These are phyloP conservation scores for Drosophila longiperda DNA, from an alignment of 2,888 invertebrate species.

Conservation along the genomic window DNA sequence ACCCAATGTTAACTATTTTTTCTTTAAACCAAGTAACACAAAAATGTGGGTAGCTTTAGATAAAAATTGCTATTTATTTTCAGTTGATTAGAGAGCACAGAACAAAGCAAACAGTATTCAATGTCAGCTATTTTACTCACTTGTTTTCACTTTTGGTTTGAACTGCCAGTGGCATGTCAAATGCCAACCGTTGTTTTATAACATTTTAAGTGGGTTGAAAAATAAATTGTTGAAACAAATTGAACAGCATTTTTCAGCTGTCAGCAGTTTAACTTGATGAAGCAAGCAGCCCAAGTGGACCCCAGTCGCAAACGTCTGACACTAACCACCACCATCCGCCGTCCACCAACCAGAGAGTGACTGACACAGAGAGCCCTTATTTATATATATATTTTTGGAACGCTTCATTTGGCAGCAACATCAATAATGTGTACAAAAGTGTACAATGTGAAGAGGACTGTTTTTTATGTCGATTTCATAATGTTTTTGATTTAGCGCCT, in stretches of 20 bases:
- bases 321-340: conserved; percentile 3
- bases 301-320: conserved; percentile 1
- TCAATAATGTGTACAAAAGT: conserved; percentile 71
- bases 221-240: conserved; percentile 47
- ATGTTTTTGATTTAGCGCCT: conserved; percentile 65
- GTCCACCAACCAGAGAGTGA: not conserved
- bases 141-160: conserved; percentile 38
- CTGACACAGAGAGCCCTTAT: conserved; percentile 9
- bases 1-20: not conserved
- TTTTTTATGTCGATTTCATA: conserved; percentile 66
- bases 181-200: conserved; percentile 67
- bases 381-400: conserved; percentile 15
- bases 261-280: conserved; percentile 74
- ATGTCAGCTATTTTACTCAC: conserved; percentile 27
- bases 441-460: conserved; percentile 27
- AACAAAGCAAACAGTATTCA: conserved; percentile 30
- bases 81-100: conserved; percentile 24
- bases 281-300: conserved; percentile 25
- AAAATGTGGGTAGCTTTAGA: not conserved
- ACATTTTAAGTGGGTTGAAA: conserved; percentile 48
- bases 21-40: not conserved
- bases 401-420: conserved; percentile 70
- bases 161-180: conserved; percentile 42
- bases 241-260: conserved; percentile 70
- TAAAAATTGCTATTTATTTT: conserved; percentile 10